Base-by-base conservation (phyloP, 1,140 invertebrate genomes). In the Orius laevigatus region DNA sequence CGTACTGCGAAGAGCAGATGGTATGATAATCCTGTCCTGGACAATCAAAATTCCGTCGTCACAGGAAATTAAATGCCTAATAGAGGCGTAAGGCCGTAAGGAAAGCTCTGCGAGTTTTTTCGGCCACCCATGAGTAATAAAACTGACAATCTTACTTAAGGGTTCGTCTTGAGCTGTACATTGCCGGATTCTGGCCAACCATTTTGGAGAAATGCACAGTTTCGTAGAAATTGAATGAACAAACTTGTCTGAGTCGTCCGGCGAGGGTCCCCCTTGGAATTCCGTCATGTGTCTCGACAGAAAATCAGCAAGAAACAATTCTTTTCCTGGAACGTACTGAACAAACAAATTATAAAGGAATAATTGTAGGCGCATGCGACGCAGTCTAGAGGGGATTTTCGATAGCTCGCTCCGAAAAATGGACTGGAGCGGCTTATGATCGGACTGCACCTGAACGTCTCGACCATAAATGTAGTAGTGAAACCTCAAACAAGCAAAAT, bases 331-430 rank as follows among this genome's bases (percentile, higher is more conserved):
- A n/a, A n/a, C n/a, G n/a, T n/a, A n/a, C n/a, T n/a, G n/a, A n/a
- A n/a, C n/a, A n/a, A n/a, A n/a, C n/a, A n/a, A n/a, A n/a, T 44
- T 60, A 58, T 12, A 46, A 50, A 1, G 57, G 48, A 12, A 59
- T 56, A 32, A 62, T 50, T 14, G 57, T 52, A 55, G 65, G 69
- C 33, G 58, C 52, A 67, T 59, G 11, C 60, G 44, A 54, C 69
- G 63, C 3, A 70, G 47, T n/a, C 67, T 41, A 11, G 56, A 48
- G 10, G 60, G 47, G 9, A 55, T 47, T 40, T 56, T 55, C 10
- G 39, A 11, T 11, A 59, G 15, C 3, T 32, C 5, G 51, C 57
- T 60, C 9, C 52, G 56, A 32, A 57, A 49, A 33, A 64, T 56
- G 1, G 46, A 14, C 3, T 59, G 58, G 11, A 64, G 35, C 8